These are phyloP conservation scores for Megatriorchis doriae DNA, from an alignment of 2,113 vertebrate species.

Conservation along the genomic window DNA sequence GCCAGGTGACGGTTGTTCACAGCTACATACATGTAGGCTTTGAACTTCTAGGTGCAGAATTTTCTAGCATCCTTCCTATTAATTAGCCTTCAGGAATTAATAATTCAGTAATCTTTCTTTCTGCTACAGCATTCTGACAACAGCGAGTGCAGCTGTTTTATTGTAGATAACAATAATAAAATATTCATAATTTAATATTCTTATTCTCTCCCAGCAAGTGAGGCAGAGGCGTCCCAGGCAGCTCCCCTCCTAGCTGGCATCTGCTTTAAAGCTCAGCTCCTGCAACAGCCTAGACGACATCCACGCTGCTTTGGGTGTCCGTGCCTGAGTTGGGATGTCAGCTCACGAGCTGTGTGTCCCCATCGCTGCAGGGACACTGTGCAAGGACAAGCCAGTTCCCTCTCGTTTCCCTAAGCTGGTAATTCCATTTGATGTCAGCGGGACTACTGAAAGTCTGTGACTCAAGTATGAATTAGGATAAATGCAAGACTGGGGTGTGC, in stretches of 20 bases:
- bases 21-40: background rate
- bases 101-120: background rate
- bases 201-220: background rate
- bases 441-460: background rate
- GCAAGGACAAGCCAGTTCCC: background rate
- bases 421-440: background rate
- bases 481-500: background rate
- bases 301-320: background rate
- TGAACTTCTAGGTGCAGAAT: background rate
- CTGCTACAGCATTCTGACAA: background rate
- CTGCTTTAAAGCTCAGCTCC: background rate
- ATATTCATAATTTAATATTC: background rate
- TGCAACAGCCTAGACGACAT: background rate
- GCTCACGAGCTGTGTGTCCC: background rate
- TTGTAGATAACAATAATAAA: background rate
- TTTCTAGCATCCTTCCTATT: background rate
- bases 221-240: background rate
- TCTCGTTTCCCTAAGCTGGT: background rate
- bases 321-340: background rate
- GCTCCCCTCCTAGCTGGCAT: background rate
- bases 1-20: background rate
- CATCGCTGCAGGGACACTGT: rapidly evolving
- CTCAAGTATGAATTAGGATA: background rate
- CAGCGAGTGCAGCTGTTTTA: background rate
- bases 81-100: slow-evolving; percentile 23